Conservation (phyloP, 2,113 vertebrate genomes). For the Microtus richardsoni region DNA sequence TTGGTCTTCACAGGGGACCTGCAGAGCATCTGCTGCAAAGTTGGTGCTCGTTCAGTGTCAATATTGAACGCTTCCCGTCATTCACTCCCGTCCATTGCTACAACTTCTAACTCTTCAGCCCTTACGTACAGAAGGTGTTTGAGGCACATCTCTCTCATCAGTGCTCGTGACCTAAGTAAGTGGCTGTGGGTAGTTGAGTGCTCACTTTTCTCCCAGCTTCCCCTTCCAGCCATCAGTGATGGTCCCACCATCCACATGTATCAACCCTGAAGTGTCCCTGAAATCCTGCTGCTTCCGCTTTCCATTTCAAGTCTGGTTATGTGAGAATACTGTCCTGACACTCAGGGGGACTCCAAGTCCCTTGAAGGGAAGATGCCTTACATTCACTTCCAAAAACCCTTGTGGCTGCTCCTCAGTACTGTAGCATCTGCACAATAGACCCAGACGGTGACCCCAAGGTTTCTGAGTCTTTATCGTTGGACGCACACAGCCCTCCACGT, state of each 20-base stretch:
- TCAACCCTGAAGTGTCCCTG: not conserved
- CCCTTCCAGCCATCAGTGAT: not conserved
- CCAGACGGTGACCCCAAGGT: no score
- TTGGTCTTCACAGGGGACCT: fast-evolving
- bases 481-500: not conserved
- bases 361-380: not conserved
- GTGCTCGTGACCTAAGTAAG: not conserved
- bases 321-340: not conserved
- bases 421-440: not conserved
- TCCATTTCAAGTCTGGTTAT: not conserved
- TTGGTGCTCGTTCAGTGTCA: fast-evolving
- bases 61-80: not conserved
- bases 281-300: not conserved
- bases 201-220: not conserved
- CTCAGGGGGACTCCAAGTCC: not conserved
- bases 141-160: not conserved
- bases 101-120: not conserved
- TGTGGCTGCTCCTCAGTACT: not conserved
- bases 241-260: not conserved
- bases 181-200: no score
- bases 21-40: not conserved
- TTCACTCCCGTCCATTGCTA: not conserved
- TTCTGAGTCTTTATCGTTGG: not conserved
- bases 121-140: not conserved
- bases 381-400: not conserved